These are phyloP conservation scores for Telenomus remus DNA, from an alignment of 1,140 invertebrate species.

Conservation along the genomic window DNA sequence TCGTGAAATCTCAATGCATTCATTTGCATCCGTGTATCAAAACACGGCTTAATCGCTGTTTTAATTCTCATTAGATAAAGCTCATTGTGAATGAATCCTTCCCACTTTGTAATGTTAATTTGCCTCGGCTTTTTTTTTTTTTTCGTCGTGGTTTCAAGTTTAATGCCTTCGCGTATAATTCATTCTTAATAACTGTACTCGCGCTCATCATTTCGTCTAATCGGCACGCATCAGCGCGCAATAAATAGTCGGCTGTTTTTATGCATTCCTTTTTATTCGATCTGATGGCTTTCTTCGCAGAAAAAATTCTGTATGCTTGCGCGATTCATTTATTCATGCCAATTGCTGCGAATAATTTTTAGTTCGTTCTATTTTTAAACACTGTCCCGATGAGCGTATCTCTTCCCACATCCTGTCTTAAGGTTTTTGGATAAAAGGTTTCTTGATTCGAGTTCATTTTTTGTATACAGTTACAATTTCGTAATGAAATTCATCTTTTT, in stretches of 20 bases:
- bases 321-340: conserved; percentile 21
- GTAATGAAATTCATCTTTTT: no score
- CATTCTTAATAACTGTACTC: conserved; percentile 22
- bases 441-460: no score
- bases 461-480: no score
- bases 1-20: conserved; percentile 30
- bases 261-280: conserved; percentile 2
- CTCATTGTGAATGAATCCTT: conserved; percentile 30
- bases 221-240: neutral
- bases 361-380: conserved; percentile 56
- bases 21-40: conserved; percentile 45
- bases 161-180: conserved; percentile 2
- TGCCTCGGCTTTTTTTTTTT: conserved; percentile 3
- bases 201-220: neutral
- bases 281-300: no score
- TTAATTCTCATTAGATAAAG: conserved; percentile 43
- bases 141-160: conserved; percentile 15
- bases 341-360: neutral
- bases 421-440: no score
- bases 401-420: conserved; percentile 63
- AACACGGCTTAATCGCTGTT: conserved; percentile 21
- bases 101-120: conserved; percentile 38
- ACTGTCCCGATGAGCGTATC: conserved; percentile 65
- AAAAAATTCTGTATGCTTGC: no score
- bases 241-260: neutral